Evolutionary conservation across 2,113 vertebrate species (phyloP), one percentile per base, ranked within the genome.

Genomic region (Naja naja): DNA sequence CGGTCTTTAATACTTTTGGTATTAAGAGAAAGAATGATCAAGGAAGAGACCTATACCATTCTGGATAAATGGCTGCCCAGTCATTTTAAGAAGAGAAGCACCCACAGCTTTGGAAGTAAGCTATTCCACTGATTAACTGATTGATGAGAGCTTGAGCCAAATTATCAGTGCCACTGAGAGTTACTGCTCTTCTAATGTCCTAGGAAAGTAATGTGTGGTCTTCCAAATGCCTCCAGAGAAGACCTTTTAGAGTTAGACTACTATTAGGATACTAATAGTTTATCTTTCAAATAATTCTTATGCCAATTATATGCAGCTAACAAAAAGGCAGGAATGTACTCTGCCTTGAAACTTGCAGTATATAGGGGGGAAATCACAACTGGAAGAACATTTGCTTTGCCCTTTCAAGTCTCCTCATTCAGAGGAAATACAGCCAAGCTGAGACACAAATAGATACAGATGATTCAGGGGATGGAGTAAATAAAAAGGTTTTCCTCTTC

Each of bases 241-340:
- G 18, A 43, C 74, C 22, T 81, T 81, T 74, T 81, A n/a, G 34
- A 81, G 94, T 94, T 96, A 94, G 95, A 95, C 95, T 94, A 64
- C 94, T 58, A 49, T 49, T 49, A 94, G n/a, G 20, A 94, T 7
- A 90, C 93, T 0, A 0, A 92, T 90, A 94, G 94, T 90, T 64
- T 86, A 53, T 25, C 93, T 93, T 93, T 60, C 87, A 95, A 96
- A 95, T 89, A 89, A 91, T 94, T 94, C 96, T 92, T 6, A 94
- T 92, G 95, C 85, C 0, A 90, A 88, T 14, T 45, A 3, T 27
- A 94, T 88, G 55, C 81, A 93, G 94, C 2, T 91, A 16, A 39
- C 91, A 52, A 39, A 85, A 12, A 30, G 86, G 95, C 91, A 34
- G 96, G 95, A 87, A 94, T 23, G n/a, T 10, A 8, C 58, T 90